Conservation (phyloP, 2,797 vertebrate species). For the Catostomus latipinnis region DNA sequence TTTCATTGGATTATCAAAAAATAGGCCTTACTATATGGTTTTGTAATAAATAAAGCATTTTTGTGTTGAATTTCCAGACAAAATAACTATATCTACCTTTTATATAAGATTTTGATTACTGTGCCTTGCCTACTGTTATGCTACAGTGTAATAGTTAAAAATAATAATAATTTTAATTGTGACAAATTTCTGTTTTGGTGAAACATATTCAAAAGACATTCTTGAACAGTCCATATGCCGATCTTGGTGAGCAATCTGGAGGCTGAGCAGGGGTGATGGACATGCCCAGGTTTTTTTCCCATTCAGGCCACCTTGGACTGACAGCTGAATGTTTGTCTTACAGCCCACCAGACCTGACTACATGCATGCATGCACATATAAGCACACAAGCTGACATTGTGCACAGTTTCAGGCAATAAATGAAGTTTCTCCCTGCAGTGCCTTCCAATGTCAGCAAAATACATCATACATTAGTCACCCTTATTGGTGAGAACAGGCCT, state of each 20-base stretch:
- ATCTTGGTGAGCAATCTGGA: slow-evolving; percentile 36
- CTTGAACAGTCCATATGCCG: background rate
- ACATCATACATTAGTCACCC: slow-evolving; percentile 8
- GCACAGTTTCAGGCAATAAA: slow-evolving; percentile 31
- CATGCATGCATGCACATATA: background rate
- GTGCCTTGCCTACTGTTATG: background rate
- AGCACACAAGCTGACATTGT: slow-evolving; percentile 19
- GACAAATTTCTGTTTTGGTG: background rate
- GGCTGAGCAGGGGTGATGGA: slow-evolving; percentile 38
- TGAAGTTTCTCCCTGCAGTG: slow-evolving; percentile 18
- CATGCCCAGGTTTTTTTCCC: slow-evolving; percentile 23
- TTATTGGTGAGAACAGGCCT: slow-evolving; percentile 15
- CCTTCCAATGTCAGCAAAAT: slow-evolving; percentile 28
- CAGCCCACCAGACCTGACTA: slow-evolving; percentile 10
- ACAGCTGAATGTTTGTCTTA: slow-evolving; percentile 31
- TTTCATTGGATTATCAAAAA: too few species aligned
- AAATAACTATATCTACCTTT: too few species aligned
- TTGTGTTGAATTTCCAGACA: too few species aligned
- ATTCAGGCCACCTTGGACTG: slow-evolving; percentile 37
- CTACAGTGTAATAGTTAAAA: background rate
- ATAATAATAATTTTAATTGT: background rate
- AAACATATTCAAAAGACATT: slow-evolving; percentile 5
- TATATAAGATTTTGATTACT: too few species aligned
- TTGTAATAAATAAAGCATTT: too few species aligned
- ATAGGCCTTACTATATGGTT: too few species aligned